Conservation (phyloP, 2,888 invertebrate genomes). For the Lasioglossum oenotherae region DNA sequence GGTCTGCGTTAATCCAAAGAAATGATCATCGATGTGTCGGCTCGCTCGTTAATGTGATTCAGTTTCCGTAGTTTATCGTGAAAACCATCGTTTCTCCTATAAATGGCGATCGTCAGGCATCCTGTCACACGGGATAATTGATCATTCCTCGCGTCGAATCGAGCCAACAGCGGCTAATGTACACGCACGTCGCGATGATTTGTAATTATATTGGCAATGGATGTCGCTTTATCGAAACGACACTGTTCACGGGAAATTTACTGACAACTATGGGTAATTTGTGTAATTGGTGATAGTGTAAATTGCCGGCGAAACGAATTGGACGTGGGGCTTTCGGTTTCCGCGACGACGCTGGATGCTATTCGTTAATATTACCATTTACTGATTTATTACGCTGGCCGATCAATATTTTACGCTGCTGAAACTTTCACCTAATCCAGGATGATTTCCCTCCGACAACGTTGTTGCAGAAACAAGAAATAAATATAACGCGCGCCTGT, state of each 20-base stretch:
- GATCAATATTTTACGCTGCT: not conserved
- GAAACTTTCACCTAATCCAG: not conserved
- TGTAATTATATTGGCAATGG: constrained; percentile 51
- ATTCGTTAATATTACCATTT: not conserved
- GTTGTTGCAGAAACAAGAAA: not conserved
- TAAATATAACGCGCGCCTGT: not conserved
- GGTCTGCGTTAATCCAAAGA: not conserved
- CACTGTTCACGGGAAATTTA: constrained; percentile 45
- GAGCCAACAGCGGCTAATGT: constrained; percentile 41
- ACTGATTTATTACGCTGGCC: not conserved
- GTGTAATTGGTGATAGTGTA: constrained; percentile 27
- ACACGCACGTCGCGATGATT: constrained; percentile 35
- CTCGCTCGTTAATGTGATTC: constrained; percentile 10
- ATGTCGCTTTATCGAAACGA: constrained; percentile 35
- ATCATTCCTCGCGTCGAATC: constrained; percentile 53
- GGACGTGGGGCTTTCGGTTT: constrained; percentile 1
- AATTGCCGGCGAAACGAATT: constrained; percentile 34
- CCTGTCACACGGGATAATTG: constrained; percentile 54
- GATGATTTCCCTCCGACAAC: not conserved
- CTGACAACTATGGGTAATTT: constrained; percentile 28
- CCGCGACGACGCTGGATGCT: not conserved
- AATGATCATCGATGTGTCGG: constrained; percentile 4
- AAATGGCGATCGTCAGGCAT: constrained; percentile 42
- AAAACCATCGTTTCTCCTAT: constrained; percentile 34
- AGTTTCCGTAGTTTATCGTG: constrained; percentile 37